Base-by-base conservation (phyloP, 1,140 invertebrate genomes). In the Drosophila rhopaloa region DNA sequence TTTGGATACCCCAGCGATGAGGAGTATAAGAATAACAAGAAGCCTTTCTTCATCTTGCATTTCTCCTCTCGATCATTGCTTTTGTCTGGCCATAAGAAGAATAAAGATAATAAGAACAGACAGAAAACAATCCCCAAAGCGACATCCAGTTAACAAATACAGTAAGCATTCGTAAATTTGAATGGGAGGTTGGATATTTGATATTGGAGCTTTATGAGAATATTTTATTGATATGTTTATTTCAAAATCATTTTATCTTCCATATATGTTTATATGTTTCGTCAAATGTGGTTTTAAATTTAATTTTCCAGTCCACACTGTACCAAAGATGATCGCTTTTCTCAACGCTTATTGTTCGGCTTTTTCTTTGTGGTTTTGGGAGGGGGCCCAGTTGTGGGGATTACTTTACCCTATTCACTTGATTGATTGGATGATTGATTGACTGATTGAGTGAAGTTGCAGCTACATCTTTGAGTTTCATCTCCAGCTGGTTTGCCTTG, bases 401-500 rank as follows among this genome's bases (percentile, higher is more conserved):
- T 53, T 53, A 53, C 48, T 32, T 51, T 46, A 65, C 62, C 32
- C 63, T 67, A 59, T 57, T 62, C 56, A 60, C 51, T 54, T 86
- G 68, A 81, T 74, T 77, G 79, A 44, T 67, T 38, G 72, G 5
- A 35, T 41, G 47, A 43, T 50, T 58, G 70, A 65, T 61, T 62
- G 80, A 72, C 51, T 58, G 79, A 51, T 29, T 57, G 46, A 44
- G 38, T 67, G 35, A 40, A 56, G 67, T 55, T 38, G 13, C 66
- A 67, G 61, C 41, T 35, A 32, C 43, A 47, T 68, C 51, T 63
- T 46, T 35, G 11, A 50, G 14, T 48, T 51, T 55, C 41, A 67
- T 40, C 72, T 47, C 10, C 32, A 44, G 40, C 55, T 81, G 66
- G 80, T 84, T 86, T 66, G 66, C 82, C 82, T 86, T 86, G 79